A percentile compares a stretch with the other conserved stretches of the same genome.
phyloP scores from a whole-genome alignment of 2,797 vertebrate species.

The Odontamblyopus lacepedii region DNA sequence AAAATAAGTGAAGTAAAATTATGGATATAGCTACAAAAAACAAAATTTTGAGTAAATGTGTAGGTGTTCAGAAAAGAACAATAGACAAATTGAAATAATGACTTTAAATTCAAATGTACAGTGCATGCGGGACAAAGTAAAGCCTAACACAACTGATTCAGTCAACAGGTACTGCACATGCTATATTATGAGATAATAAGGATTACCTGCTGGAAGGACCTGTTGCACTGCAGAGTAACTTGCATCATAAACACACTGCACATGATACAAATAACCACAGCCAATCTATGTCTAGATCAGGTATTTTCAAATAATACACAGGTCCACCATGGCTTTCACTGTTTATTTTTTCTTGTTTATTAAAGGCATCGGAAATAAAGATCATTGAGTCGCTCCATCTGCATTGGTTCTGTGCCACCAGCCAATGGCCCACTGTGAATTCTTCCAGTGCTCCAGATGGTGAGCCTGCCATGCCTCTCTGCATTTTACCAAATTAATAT shows the following conservation, averaged over 20 bases:
- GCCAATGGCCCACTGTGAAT: slow-evolving; percentile 67
- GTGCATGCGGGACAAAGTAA: not conserved
- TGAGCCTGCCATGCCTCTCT: slow-evolving; percentile 60
- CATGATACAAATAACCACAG: not conserved
- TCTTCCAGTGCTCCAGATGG: slow-evolving; percentile 73
- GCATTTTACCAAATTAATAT: slow-evolving; percentile 65
- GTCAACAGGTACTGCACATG: slow-evolving; percentile 35
- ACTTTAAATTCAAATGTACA: not conserved
- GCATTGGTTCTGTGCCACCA: slow-evolving; percentile 68
- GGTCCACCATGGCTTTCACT: slow-evolving; percentile 31
- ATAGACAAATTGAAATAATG: not conserved
- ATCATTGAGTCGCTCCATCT: slow-evolving; percentile 68
- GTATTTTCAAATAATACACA: slow-evolving; percentile 15
- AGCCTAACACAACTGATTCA: slow-evolving; percentile 15
- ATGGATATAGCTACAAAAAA: not conserved
- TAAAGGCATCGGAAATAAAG: slow-evolving; percentile 57
- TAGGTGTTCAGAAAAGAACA: not conserved
- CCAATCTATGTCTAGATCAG: slow-evolving; percentile 7
- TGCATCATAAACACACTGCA: slow-evolving; percentile 16
- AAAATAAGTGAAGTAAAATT: slow-evolving; percentile 27
- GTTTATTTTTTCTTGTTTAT: slow-evolving; percentile 29
- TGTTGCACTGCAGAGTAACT: slow-evolving; percentile 43
- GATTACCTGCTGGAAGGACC: slow-evolving; percentile 47
- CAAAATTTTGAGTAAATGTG: not conserved
- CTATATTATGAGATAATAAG: slow-evolving; percentile 13